Base-by-base conservation (phyloP, 2,113 vertebrate genomes). In the Spizaetus ornatus region DNA sequence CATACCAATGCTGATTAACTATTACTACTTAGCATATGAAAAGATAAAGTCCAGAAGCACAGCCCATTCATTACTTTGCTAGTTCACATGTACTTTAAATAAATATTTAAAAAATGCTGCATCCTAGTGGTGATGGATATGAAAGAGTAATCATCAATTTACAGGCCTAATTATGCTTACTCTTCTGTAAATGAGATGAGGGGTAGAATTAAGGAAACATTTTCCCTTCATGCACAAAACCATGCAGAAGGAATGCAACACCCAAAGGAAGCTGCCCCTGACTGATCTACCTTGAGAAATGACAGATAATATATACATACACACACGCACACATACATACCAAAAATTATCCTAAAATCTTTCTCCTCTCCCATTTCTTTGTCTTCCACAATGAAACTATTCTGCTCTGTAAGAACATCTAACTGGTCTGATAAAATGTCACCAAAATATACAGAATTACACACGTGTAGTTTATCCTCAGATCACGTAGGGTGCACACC, bases 11-110 rank as follows among this genome's bases (percentile, higher is more conserved):
- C 69, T 94, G 76, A 97, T 94, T 92, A 95, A 93, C 94, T 90
- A 86, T 81, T 93, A 88, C 50, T 55, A 6, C 27, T 93, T 92
- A 90, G 92, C 92, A 93, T 83, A 92, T 81, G 94, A 96, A 95
- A 94, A 90, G 79, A 69, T 32, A 53, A 93, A 88, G 95, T 93
- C 97, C 94, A 96, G 91, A 84, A 94, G 69, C 13, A 38, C 72
- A 92, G 72, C 65, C 36, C 61, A 74, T 83, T 93, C 79, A 52
- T 40, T 81, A 86, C 43, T 90, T 90, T 63, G 42, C 38, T 86
- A 55, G 71, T 88, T 90, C 63, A 78, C 16, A 61, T 23, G 25
- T n/a, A 52, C 52, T 90, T 93, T 25, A 73, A 88, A 69, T 79
- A 40, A 82, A 48, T 58, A 88, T 62, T 95, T 90, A 0, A 36